Evolutionary conservation across 37 sponge, comb jelly and placozoan genomes (phyloP).

Genomic region (Halichondria panicea): DNA sequence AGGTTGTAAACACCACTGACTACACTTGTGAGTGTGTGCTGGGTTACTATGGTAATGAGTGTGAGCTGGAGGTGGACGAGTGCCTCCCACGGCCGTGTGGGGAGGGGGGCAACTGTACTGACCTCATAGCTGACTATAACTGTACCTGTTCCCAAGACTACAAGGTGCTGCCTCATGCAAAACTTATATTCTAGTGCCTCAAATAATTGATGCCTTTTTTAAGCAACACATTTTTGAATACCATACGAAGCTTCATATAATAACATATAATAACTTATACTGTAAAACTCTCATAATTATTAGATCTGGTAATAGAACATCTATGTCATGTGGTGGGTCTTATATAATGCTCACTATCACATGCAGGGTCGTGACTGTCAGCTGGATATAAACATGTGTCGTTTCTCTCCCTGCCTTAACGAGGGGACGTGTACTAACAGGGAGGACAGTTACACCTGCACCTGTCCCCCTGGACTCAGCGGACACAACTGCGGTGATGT

Average conservation of each 20-base stretch:
- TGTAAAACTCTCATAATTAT: too few relatives aligned
- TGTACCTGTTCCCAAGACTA: not conserved
- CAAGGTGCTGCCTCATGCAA: not conserved
- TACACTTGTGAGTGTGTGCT: not conserved
- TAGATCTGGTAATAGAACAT: too few relatives aligned
- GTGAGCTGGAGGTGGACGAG: not conserved
- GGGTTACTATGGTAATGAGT: not conserved
- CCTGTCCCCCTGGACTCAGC: slow-evolving; percentile 35
- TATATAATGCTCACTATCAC: not conserved
- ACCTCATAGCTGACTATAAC: not conserved
- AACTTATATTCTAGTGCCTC: not conserved
- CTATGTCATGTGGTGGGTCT: too few relatives aligned
- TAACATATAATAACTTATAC: too few relatives aligned
- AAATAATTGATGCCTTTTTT: not conserved
- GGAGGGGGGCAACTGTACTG: slow-evolving; percentile 7
- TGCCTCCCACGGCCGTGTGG: slow-evolving; percentile 6
- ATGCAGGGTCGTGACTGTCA: slow-evolving; percentile 28
- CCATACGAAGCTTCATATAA: too few relatives aligned
- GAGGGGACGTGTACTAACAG: slow-evolving; percentile 30
- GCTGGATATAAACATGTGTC: slow-evolving; percentile 44
- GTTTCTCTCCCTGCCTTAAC: slow-evolving; percentile 17
- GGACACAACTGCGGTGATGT: slow-evolving; percentile 24
- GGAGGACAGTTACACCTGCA: slow-evolving; percentile 23
- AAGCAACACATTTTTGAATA: too few relatives aligned
- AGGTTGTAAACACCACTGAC: not conserved